Conservation (phyloP, 2,797 vertebrate species). For the Mus spretus region DNA sequence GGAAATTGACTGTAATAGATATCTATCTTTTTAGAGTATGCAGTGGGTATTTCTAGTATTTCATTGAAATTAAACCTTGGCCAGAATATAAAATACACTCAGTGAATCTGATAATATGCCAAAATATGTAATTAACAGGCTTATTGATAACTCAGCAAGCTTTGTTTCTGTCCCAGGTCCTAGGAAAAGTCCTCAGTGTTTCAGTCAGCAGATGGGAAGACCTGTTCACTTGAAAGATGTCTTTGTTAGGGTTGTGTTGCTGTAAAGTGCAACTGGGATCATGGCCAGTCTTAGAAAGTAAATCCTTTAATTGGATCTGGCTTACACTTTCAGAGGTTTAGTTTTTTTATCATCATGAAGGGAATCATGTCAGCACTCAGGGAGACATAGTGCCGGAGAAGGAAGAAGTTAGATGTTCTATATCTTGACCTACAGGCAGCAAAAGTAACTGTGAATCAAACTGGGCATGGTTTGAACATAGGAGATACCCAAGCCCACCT, state of each 20-base stretch:
- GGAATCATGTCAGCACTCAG: not conserved
- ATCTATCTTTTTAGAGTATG: conserved; percentile 2
- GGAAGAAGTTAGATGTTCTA: not conserved
- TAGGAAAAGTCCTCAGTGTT: not conserved
- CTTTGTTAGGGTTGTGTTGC: not conserved
- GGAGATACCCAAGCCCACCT: not conserved
- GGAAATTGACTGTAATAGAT: not conserved
- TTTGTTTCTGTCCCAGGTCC: not conserved
- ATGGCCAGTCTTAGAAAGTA: not conserved
- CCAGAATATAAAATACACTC: not conserved
- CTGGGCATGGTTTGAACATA: not conserved
- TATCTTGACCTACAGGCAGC: not conserved
- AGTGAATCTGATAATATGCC: not conserved
- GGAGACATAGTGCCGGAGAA: not conserved
- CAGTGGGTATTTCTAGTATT: not conserved
- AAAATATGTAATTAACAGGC: not conserved
- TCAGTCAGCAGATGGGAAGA: not conserved
- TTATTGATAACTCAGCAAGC: not conserved
- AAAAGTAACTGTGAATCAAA: not conserved
- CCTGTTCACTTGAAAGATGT: not conserved
- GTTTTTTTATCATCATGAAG: not conserved
- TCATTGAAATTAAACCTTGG: not conserved
- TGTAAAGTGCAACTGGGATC: not conserved
- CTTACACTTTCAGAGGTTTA: not conserved
- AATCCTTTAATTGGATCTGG: not conserved